Evolutionary conservation across 2,888 invertebrate genomes (phyloP).

Genomic region (Vannuccia rotundouncinata): DNA sequence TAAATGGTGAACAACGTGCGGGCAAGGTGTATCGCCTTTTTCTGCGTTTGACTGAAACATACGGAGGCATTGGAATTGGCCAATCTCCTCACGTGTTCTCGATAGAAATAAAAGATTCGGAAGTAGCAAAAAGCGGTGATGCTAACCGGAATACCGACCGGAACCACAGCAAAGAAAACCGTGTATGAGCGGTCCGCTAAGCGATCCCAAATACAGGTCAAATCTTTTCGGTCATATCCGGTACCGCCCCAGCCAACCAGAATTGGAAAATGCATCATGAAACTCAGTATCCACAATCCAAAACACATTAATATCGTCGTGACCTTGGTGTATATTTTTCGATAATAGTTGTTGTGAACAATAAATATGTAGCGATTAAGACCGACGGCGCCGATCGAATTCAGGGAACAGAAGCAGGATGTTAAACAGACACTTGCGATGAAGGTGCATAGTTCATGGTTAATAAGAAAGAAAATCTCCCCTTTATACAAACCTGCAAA

Average conservation of each 20-base stretch:
- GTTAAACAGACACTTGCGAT: conserved; percentile 42
- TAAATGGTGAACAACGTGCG: conserved; percentile 41
- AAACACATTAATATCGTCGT: conserved; percentile 41
- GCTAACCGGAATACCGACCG: conserved; percentile 41
- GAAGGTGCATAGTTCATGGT: conserved; percentile 41
- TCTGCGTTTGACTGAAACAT: conserved; percentile 25
- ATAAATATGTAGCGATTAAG: conserved; percentile 42
- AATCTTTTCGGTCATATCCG: conserved; percentile 42
- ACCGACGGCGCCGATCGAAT: conserved; percentile 42
- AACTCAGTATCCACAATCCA: conserved; percentile 42
- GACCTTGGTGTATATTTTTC: conserved; percentile 39
- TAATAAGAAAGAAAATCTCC: conserved; percentile 41
- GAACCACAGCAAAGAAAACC: conserved; percentile 41
- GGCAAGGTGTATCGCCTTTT: conserved; percentile 38
- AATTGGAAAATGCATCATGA: conserved; percentile 42
- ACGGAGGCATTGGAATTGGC: background rate
- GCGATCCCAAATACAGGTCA: conserved; percentile 43
- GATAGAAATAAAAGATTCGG: conserved; percentile 39
- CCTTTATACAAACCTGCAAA: conserved; percentile 40
- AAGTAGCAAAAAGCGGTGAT: conserved; percentile 42
- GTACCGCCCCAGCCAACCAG: conserved; percentile 43
- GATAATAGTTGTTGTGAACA: conserved; percentile 40
- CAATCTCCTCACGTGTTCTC: background rate
- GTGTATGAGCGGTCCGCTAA: conserved; percentile 42
- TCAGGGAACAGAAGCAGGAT: conserved; percentile 42